Evolutionary conservation across 2,888 invertebrate genomes (phyloP).

Genomic region (Incurvaria masculella): DNA sequence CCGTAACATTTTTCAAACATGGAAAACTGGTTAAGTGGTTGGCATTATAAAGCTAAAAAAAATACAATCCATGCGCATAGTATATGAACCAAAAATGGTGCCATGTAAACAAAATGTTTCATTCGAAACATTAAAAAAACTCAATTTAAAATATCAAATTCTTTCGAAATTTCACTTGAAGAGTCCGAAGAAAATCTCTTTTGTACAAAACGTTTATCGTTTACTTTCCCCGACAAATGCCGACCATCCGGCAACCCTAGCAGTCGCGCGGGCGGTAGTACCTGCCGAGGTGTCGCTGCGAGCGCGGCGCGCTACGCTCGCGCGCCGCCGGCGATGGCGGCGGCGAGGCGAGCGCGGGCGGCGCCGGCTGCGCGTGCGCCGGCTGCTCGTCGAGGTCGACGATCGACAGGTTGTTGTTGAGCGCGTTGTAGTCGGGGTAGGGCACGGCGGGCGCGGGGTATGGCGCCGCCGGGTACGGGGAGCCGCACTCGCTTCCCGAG

Average conservation of each 20-base stretch:
- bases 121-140: too few species aligned
- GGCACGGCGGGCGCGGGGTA: conserved; percentile 9
- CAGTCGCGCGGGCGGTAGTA: conserved; percentile 17
- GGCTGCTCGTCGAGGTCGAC: conserved; percentile 50
- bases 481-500: conserved; percentile 19
- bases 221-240: conserved; percentile 7
- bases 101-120: too few species aligned
- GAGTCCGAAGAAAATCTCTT: too few species aligned
- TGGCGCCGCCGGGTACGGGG: conserved; percentile 8
- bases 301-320: conserved; percentile 9
- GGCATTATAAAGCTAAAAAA: too few species aligned
- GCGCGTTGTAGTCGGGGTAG: conserved; percentile 34
- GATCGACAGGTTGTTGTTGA: conserved; percentile 45
- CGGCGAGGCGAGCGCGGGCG: conserved; percentile 4
- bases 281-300: conserved; percentile 11
- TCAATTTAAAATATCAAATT: too few species aligned
- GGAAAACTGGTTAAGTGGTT: too few species aligned
- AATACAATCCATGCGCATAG: too few species aligned
- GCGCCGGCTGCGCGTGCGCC: conserved; percentile 39
- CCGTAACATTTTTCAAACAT: too few species aligned
- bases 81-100: too few species aligned
- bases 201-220: too few species aligned
- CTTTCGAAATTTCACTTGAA: too few species aligned
- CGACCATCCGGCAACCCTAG: too few species aligned
- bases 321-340: conserved; percentile 8